Percentiles rank a stretch among this genome's conserved stretches.
Evolutionary conservation across 2,797 vertebrate species (phyloP).

Genomic region (Lemur catta): DNA sequence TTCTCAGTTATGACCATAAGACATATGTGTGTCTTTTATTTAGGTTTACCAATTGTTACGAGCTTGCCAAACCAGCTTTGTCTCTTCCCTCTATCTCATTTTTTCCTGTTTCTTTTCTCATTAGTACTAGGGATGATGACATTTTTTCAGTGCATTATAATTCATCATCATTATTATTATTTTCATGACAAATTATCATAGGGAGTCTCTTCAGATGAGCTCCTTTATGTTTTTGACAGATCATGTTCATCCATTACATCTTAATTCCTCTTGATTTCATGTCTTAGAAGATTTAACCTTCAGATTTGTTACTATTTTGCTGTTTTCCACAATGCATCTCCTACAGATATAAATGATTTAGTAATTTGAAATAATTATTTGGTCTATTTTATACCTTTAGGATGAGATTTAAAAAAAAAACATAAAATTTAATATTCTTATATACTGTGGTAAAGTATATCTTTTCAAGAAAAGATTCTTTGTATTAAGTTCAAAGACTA

Average conservation of each 20-base stretch:
- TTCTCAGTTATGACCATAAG: background rate
- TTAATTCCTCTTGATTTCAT: slow-evolving; percentile 16
- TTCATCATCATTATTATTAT: background rate
- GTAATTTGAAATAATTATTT: background rate
- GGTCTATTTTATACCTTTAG: background rate
- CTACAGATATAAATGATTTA: background rate
- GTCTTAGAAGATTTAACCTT: background rate
- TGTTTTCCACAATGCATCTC: background rate
- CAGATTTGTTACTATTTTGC: background rate
- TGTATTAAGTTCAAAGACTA: background rate
- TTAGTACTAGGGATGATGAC: background rate
- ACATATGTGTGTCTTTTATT: background rate
- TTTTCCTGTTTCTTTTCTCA: background rate
- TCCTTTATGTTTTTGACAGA: background rate
- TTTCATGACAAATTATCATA: slow-evolving; percentile 5
- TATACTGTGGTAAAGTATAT: background rate
- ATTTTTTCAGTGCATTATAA: background rate
- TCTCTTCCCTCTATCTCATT: background rate
- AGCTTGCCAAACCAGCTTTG: background rate
- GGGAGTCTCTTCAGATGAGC: background rate
- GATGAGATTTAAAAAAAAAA: background rate
- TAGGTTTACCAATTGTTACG: slow-evolving; percentile 12
- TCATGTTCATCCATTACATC: background rate
- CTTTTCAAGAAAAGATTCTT: slow-evolving; percentile 18
- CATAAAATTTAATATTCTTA: background rate